A percentile compares a stretch with the other conserved stretches of the same genome.
phyloP scores from a whole-genome alignment of 2,113 vertebrate species.

The Verasper variegatus region DNA sequence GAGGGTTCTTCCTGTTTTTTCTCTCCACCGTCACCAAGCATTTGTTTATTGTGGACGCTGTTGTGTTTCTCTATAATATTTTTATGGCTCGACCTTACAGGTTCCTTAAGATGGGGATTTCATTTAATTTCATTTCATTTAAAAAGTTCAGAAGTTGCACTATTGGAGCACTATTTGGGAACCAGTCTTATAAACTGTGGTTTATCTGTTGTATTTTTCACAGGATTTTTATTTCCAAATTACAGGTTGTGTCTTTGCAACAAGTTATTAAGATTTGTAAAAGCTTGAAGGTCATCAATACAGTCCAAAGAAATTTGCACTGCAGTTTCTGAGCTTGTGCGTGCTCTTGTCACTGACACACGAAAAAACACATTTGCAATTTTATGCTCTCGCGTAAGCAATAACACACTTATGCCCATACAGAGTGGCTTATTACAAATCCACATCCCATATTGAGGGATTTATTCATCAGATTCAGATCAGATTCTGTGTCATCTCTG shows the following conservation, averaged over 20 bases:
- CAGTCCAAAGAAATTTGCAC: constrained; percentile 10
- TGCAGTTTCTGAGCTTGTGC: constrained; percentile 9
- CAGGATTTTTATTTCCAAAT: too few species aligned
- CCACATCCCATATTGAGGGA: constrained; percentile 59
- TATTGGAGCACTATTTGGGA: too few species aligned
- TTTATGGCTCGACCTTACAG: too few species aligned
- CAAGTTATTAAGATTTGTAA: neutral
- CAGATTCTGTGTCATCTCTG: constrained; percentile 58
- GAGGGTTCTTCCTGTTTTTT: too few species aligned
- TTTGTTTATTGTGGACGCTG: too few species aligned
- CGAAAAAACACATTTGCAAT: constrained; percentile 26
- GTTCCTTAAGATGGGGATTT: too few species aligned
- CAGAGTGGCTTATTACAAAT: constrained; percentile 56
- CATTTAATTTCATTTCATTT: too few species aligned
- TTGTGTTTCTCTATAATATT: too few species aligned
- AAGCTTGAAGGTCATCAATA: neutral
- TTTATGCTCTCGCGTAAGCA: constrained; percentile 40
- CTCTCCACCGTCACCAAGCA: too few species aligned
- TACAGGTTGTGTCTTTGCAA: neutral
- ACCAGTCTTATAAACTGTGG: too few species aligned
- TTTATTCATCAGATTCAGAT: constrained; percentile 64
- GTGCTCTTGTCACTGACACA: constrained; percentile 12
- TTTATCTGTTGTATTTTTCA: too few species aligned
- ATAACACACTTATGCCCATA: constrained; percentile 44
- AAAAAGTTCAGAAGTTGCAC: too few species aligned